These are phyloP conservation scores for Perizoma affinitatum DNA, from an alignment of 2,888 invertebrate species.

Conservation along the genomic window DNA sequence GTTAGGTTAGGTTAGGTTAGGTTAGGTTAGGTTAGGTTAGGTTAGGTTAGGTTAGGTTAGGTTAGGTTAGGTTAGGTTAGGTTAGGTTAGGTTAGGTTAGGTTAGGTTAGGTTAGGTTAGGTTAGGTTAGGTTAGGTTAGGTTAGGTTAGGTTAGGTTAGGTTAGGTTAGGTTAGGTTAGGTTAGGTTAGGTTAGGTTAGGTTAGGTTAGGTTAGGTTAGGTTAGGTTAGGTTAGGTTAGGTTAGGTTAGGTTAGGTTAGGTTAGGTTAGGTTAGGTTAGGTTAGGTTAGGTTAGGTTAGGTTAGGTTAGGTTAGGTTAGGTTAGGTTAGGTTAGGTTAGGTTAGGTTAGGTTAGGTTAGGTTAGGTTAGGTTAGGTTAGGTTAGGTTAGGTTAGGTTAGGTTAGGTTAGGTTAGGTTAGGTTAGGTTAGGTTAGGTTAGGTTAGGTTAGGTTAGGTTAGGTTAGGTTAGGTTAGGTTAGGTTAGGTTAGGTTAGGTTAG, in stretches of 20 bases:
- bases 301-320: constrained; percentile 38
- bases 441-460: constrained; percentile 36
- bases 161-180: constrained; percentile 34
- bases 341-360: constrained; percentile 36
- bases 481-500: constrained; percentile 31
- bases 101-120: constrained; percentile 35
- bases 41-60: constrained; percentile 34
- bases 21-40: constrained; percentile 35
- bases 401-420: constrained; percentile 35
- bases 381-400: constrained; percentile 37
- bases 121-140: constrained; percentile 34
- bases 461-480: constrained; percentile 29
- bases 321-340: constrained; percentile 36
- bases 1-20: constrained; percentile 42
- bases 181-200: constrained; percentile 34
- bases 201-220: constrained; percentile 35
- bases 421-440: constrained; percentile 39
- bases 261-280: constrained; percentile 41
- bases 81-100: constrained; percentile 31
- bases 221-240: constrained; percentile 40
- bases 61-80: constrained; percentile 32
- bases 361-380: constrained; percentile 39
- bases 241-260: constrained; percentile 41
- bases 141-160: constrained; percentile 33
- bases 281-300: constrained; percentile 39